Evolutionary conservation across 1,140 invertebrate genomes (phyloP).

Genomic region (Trichoplusia ni): DNA sequence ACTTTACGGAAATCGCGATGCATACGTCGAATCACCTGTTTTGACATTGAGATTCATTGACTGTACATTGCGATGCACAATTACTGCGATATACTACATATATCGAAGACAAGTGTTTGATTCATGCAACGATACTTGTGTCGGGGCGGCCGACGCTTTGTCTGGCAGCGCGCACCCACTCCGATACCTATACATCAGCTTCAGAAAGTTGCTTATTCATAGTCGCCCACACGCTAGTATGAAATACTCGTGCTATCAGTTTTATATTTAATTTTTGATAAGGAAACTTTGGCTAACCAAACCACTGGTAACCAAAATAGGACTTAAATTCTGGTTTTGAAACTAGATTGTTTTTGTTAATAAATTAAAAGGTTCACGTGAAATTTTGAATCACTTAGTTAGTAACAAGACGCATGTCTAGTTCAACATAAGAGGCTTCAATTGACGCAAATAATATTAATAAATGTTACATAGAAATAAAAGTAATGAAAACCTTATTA

Average conservation of each 20-base stretch:
- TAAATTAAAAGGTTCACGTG: not conserved
- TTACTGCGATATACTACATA: constrained; percentile 36
- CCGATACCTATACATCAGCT: constrained; percentile 31
- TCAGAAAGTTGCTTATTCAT: constrained; percentile 36
- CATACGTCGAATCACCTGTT: constrained; percentile 46
- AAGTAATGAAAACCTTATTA: too few species aligned
- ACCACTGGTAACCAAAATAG: too few species aligned
- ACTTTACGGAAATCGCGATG: constrained; percentile 7
- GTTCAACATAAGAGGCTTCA: too few species aligned
- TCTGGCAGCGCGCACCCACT: constrained; percentile 39
- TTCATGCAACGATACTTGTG: constrained; percentile 37
- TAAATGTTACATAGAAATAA: too few species aligned
- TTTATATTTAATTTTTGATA: not conserved
- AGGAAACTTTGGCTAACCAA: not conserved
- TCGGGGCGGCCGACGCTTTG: constrained; percentile 50
- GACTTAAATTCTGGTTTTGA: too few species aligned
- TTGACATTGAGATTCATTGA: constrained; percentile 54
- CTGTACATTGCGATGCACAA: constrained; percentile 34
- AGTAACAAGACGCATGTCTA: too few species aligned
- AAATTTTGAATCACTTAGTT: too few species aligned
- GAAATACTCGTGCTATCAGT: too few species aligned
- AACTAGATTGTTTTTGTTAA: not conserved
- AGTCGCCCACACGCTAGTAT: constrained; percentile 26
- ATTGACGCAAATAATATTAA: too few species aligned
- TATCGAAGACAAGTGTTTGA: constrained; percentile 30